Evolutionary conservation across 2,888 invertebrate genomes (phyloP), one percentile per base, ranked within the genome.

Genomic region (Molanna angustata): DNA sequence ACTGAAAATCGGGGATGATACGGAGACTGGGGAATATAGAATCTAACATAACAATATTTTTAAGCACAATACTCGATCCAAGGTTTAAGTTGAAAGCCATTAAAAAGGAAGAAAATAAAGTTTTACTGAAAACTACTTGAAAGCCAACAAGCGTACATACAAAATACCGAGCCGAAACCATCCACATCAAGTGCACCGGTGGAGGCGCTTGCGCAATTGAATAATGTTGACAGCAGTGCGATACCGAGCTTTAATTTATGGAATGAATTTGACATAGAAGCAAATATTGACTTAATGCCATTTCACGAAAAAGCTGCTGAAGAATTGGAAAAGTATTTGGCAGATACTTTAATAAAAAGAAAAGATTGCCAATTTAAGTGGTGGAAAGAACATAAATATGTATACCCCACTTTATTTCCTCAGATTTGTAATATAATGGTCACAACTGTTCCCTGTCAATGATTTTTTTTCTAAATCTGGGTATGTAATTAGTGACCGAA

Each of bases 331-430:
- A 56, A 52, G 43, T 54, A 56, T 41, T 56, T 56, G 13, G 27
- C 39, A n/a, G 51, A 37, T 13, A 49, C 39, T 14, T 40, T 42
- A n/a, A 43, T 51, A 42, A 31, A 47, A 22, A 47, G 54, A 27
- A 27, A 6, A 27, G 11, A 32, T 43, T 9, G n/a, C 47, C 53
- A 54, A n/a, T 49, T 57, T 31, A 56, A 57, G 47, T 60, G 54
- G 51, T 54, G 57, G 59, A 49, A 47, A 27, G 49, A 57, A 16
- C 47, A 59, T 17, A 52, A 52, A 50, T 41, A 32, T n/a, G n/a
- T n/a, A n/a, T n/a, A n/a, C n/a, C n/a, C n/a, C n/a, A n/a, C n/a
- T n/a, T n/a, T n/a, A n/a, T n/a, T n/a, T n/a, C n/a, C n/a, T n/a
- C n/a, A n/a, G n/a, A n/a, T n/a, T 27, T 27, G 27, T 27, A 27